A percentile compares a stretch with the other conserved stretches of the same genome.
Conservation (phyloP, 2,797 vertebrate species). For the Chiloscyllium punctatum region DNA sequence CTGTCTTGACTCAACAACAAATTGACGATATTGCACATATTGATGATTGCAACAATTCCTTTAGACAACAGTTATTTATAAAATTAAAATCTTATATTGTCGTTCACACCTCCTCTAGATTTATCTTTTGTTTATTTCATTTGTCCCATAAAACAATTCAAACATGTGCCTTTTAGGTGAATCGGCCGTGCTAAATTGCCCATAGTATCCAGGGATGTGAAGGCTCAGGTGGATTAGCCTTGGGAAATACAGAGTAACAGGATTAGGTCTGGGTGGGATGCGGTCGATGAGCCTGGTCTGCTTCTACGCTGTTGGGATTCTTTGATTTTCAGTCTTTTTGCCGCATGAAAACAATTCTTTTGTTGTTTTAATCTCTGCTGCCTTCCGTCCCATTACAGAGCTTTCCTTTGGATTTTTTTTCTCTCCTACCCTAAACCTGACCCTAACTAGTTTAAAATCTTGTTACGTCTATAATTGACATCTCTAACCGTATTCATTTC, state of each 20-base stretch:
- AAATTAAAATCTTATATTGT: neutral
- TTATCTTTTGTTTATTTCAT: neutral
- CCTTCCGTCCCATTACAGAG: neutral
- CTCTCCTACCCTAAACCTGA: neutral
- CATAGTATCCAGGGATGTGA: too few species aligned
- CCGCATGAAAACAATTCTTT: neutral
- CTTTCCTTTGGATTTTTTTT: neutral
- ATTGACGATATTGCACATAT: neutral
- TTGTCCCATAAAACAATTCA: neutral
- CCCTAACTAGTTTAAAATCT: too few species aligned
- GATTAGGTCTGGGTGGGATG: too few species aligned
- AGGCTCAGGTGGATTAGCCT: too few species aligned
- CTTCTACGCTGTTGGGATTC: too few species aligned
- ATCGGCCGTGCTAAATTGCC: too few species aligned
- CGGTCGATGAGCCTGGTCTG: too few species aligned
- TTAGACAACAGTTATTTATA: neutral
- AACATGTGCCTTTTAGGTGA: too few species aligned
- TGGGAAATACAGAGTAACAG: too few species aligned
- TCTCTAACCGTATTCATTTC: neutral
- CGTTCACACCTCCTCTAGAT: neutral
- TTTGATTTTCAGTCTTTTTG: neutral
- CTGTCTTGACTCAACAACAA: neutral
- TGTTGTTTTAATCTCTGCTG: neutral
- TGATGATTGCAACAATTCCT: neutral
- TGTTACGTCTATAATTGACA: neutral